Evolutionary conservation across 2,888 invertebrate species (phyloP), one percentile per base, ranked within the genome.

Genomic region (Ormyrus thymus): DNA sequence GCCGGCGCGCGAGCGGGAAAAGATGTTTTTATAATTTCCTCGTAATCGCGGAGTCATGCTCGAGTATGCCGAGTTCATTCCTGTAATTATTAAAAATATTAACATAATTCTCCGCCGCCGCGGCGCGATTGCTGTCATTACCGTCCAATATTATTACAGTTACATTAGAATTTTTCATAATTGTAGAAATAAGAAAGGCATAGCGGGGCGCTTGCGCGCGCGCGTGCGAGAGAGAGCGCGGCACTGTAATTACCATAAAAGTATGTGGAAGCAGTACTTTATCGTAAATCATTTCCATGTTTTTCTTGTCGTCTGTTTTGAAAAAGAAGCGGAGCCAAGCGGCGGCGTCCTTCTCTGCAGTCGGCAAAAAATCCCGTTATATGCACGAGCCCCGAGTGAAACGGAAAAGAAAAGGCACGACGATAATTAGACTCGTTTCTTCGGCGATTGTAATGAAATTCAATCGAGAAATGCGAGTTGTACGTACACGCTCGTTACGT

Each of bases 111-210:
- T 64, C 8, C 29, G 56, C 55, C 29, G 56, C 55, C 55, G 43
- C 46, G 46, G 50, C 10, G 10, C 50, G 64, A 79, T 79, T 76
- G 76, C 79, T 59, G 79, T 76, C 73, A 80, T 80, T 80, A 80
- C 65, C 15, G n/a, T 15, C 45, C 66, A 74, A 80, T 80, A 80
- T 77, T 80, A 80, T 77, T 80, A 77, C 74, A 70, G 77, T 74
- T 77, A 73, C 73, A 80, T 77, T 77, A 77, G 80, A 74, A 80
- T 77, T 74, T 71, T 62, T 68, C 73, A 80, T 70, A 77, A 80
- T 76, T 77, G 77, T 73, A 77, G 74, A 80, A 77, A 71, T 80
- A 77, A 66, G 56, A 74, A 71, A 65, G 10, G 70, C 15, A n/a
- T 55, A 13, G 11, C 8, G 6, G 55, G 4, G 51, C 72, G 61